phyloP scores from a whole-genome alignment of 2,113 vertebrate genomes.

The Corapipo altera region DNA sequence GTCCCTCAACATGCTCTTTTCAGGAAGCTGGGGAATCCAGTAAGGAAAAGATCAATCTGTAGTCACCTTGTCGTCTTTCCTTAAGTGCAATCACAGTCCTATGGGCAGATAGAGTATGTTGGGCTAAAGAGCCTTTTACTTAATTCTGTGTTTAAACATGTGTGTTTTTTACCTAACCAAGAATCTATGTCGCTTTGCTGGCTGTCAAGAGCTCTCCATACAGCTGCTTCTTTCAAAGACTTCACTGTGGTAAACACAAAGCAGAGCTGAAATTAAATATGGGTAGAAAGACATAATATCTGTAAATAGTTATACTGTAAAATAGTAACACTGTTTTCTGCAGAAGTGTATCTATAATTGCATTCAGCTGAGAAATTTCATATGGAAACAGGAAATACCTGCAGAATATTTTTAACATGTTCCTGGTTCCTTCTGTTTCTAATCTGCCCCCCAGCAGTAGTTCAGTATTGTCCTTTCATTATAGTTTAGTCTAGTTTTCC shows the following conservation, averaged over 20 bases:
- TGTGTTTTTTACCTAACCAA: neutral
- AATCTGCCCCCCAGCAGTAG: neutral
- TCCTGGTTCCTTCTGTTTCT: neutral
- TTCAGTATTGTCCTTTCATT: neutral
- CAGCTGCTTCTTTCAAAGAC: neutral
- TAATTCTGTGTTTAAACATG: neutral
- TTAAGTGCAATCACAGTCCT: neutral
- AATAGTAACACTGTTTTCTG: neutral
- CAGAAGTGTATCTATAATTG: neutral
- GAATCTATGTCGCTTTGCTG: accelerated
- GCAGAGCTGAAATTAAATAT: neutral
- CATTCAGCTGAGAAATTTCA: neutral
- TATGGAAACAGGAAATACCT: neutral
- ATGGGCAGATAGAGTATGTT: neutral
- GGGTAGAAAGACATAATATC: neutral
- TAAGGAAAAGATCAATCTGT: neutral
- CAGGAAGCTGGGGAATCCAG: neutral
- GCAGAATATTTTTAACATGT: neutral
- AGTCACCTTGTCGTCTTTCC: neutral
- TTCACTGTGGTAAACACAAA: neutral
- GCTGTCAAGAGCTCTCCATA: neutral
- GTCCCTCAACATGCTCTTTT: neutral
- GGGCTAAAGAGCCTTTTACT: neutral
- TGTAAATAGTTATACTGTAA: neutral
- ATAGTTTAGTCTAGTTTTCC: neutral